These are phyloP conservation scores for Drosophila helvetica DNA, from an alignment of 2,888 invertebrate genomes.

Conservation along the genomic window DNA sequence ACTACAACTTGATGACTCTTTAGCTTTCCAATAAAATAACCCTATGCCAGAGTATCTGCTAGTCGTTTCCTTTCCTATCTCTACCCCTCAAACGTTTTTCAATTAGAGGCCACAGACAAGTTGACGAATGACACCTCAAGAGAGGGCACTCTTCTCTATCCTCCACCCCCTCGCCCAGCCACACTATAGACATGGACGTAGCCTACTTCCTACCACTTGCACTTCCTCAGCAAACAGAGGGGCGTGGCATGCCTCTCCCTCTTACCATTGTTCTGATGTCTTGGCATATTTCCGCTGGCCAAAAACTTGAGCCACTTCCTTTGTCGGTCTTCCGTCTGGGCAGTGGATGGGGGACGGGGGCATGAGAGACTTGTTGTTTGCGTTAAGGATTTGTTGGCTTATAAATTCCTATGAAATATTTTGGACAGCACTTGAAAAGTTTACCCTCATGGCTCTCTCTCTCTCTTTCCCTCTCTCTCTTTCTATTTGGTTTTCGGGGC, in stretches of 20 bases:
- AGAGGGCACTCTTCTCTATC: slow-evolving; percentile 36
- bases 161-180: slow-evolving; percentile 4
- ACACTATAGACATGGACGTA: background rate
- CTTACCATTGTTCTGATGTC: slow-evolving; percentile 48
- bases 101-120: slow-evolving; percentile 42
- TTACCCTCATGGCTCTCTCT: slow-evolving; percentile 35
- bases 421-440: slow-evolving; percentile 74
- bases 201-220: background rate
- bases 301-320: slow-evolving; percentile 69
- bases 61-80: background rate
- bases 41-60: background rate
- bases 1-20: too few species aligned
- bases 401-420: slow-evolving; percentile 75
- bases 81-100: slow-evolving; percentile 25
- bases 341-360: too few species aligned
- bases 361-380: slow-evolving; percentile 48
- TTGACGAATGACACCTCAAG: slow-evolving; percentile 75
- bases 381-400: slow-evolving; percentile 68
- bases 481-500: slow-evolving; percentile 30
- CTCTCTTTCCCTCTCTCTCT: background rate
- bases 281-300: slow-evolving; percentile 68
- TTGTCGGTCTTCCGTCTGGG: slow-evolving; percentile 27
- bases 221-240: background rate
- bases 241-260: background rate
- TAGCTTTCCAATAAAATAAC: too few species aligned